Evolutionary conservation across 2,888 invertebrate genomes (phyloP).

Genomic region (Mantis religiosa): DNA sequence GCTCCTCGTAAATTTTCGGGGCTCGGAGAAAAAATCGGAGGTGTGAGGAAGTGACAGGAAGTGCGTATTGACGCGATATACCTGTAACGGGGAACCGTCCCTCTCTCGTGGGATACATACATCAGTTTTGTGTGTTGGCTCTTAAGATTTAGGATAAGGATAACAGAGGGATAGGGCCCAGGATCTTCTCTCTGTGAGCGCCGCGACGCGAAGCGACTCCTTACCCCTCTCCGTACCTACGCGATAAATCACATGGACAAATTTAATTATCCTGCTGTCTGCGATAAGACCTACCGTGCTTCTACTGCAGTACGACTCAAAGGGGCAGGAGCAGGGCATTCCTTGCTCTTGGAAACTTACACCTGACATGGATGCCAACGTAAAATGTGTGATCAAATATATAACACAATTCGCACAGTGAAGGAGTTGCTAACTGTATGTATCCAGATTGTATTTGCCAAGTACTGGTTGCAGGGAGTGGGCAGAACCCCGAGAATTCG

Average conservation of each 20-base stretch:
- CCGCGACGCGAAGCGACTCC: background rate
- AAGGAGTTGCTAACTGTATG: too few species aligned
- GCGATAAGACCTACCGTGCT: constrained; percentile 4
- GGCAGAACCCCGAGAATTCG: too few species aligned
- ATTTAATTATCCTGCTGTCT: constrained; percentile 51
- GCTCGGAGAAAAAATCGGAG: background rate
- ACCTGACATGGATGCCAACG: too few species aligned
- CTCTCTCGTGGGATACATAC: constrained; percentile 13
- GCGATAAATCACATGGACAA: constrained; percentile 54
- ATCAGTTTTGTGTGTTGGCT: background rate
- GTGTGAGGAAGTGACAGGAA: background rate
- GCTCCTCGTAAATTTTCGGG: too few species aligned
- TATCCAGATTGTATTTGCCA: too few species aligned
- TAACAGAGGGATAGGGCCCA: constrained; percentile 1
- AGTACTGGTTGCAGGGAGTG: too few species aligned
- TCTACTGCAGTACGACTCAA: background rate
- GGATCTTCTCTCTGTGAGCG: background rate
- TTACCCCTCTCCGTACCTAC: background rate
- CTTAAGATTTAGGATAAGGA: constrained; percentile 14
- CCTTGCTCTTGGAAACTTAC: too few species aligned
- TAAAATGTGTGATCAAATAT: too few species aligned
- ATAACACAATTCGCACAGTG: too few species aligned
- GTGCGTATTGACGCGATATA: background rate
- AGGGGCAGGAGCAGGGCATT: too few species aligned
- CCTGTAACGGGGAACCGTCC: constrained; percentile 1